Conservation (phyloP, 2,113 vertebrate genomes). For the Sinocyclocheilus maitianheensis region DNA sequence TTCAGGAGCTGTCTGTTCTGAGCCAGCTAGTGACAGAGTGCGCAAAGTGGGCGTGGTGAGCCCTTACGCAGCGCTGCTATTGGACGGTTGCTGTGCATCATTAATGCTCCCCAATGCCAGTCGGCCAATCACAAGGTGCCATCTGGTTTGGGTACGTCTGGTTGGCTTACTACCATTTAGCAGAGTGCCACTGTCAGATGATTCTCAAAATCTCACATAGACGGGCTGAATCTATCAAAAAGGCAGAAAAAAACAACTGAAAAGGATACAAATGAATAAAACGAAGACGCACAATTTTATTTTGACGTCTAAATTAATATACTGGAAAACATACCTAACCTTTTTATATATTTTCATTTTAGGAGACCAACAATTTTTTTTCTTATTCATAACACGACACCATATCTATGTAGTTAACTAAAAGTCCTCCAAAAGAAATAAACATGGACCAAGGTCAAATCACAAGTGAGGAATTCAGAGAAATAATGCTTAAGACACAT, state of each 20-base stretch:
- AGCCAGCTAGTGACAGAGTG: conserved; percentile 64
- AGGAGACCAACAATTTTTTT: background rate
- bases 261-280: background rate
- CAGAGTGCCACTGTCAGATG: conserved; percentile 73
- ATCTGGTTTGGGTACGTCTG: conserved; percentile 71
- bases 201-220: conserved; percentile 67
- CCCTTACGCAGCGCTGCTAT: conserved; percentile 67
- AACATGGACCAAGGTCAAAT: background rate
- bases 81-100: conserved; percentile 74
- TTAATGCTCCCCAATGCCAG: conserved; percentile 59
- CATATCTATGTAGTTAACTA: background rate
- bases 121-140: conserved; percentile 75
- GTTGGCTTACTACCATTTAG: conserved; percentile 77
- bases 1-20: conserved; percentile 59
- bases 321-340: background rate
- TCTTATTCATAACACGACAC: background rate
- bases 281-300: background rate
- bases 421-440: background rate
- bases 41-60: conserved; percentile 69
- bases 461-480: background rate
- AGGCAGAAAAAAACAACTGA: background rate
- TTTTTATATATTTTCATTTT: background rate
- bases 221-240: conserved; percentile 26
- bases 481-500: background rate
- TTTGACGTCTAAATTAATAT: background rate